A percentile compares a stretch with the other conserved stretches of the same genome.
These are phyloP conservation scores for Pseudorhiza aurosa DNA, from an alignment of 30 jellyfish, hydroid and myxozoan genomes.

Conservation along the genomic window DNA sequence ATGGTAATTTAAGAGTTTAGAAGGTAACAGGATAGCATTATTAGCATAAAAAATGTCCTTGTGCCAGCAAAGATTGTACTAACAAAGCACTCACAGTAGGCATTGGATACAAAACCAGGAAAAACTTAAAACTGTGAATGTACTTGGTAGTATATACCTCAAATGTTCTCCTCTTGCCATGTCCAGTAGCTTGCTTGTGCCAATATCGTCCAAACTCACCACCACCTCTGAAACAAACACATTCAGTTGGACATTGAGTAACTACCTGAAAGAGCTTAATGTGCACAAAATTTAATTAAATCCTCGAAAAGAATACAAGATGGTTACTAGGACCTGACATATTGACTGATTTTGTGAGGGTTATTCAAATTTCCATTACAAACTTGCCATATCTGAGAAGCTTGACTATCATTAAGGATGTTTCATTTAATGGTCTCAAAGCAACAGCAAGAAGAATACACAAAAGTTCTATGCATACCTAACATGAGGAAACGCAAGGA, in stretches of 20 bases:
- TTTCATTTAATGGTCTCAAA: not conserved
- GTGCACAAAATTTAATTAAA: not conserved
- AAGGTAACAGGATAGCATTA: too few relatives aligned
- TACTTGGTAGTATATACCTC: slow-evolving; percentile 24
- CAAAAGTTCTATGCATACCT: too few relatives aligned
- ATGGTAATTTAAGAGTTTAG: too few relatives aligned
- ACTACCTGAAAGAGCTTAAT: not conserved
- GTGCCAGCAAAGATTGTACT: too few relatives aligned
- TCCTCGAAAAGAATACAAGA: not conserved
- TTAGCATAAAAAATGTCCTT: too few relatives aligned
- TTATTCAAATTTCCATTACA: not conserved
- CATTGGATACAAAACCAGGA: too few relatives aligned
- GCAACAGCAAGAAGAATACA: not conserved
- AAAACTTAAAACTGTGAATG: not conserved
- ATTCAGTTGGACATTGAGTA: not conserved
- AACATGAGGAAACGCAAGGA: slow-evolving; percentile 69
- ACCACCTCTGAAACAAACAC: slow-evolving; percentile 49
- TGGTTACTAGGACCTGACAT: not conserved
- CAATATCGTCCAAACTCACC: slow-evolving; percentile 71
- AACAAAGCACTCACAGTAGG: too few relatives aligned
- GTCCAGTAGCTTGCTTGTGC: slow-evolving; percentile 51
- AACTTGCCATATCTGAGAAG: too few relatives aligned
- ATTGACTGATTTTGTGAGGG: not conserved
- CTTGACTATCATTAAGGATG: too few relatives aligned
- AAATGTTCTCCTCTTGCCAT: slow-evolving; percentile 46